These are phyloP conservation scores for Ornithoptera priamus DNA, from an alignment of 2,888 invertebrate genomes.

Conservation along the genomic window DNA sequence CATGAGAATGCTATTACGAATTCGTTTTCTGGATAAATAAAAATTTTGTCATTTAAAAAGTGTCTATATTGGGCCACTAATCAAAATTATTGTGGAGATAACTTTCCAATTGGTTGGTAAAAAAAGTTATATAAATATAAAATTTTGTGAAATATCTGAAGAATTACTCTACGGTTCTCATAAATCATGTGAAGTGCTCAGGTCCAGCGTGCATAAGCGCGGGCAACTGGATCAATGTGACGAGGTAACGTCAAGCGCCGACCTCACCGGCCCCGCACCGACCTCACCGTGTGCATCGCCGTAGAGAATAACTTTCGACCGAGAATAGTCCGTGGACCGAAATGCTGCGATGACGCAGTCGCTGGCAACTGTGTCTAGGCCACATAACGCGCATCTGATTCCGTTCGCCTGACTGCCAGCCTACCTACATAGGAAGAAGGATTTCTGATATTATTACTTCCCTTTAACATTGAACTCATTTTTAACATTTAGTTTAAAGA, in stretches of 20 bases:
- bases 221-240: constrained; percentile 14
- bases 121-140: too few relatives aligned
- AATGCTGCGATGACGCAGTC: constrained; percentile 24
- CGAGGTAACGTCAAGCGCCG: constrained; percentile 21
- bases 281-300: constrained; percentile 22
- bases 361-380: constrained; percentile 27
- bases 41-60: too few relatives aligned
- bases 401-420: constrained; percentile 17
- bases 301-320: constrained; percentile 24
- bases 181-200: not conserved
- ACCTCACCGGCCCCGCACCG: constrained; percentile 20
- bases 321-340: constrained; percentile 24
- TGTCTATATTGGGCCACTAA: too few relatives aligned
- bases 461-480: not conserved
- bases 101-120: too few relatives aligned
- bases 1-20: too few relatives aligned
- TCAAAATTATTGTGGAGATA: too few relatives aligned
- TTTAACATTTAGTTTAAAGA: too few relatives aligned
- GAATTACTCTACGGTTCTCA: not conserved
- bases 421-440: constrained; percentile 13
- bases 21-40: too few relatives aligned
- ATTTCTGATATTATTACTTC: not conserved
- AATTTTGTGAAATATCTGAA: too few relatives aligned
- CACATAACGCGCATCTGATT: constrained; percentile 10
- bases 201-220: not conserved